A percentile compares a stretch with the other conserved stretches of the same genome.
These are phyloP conservation scores for Megalopta genalis DNA, from an alignment of 1,140 invertebrate species.

Conservation along the genomic window DNA sequence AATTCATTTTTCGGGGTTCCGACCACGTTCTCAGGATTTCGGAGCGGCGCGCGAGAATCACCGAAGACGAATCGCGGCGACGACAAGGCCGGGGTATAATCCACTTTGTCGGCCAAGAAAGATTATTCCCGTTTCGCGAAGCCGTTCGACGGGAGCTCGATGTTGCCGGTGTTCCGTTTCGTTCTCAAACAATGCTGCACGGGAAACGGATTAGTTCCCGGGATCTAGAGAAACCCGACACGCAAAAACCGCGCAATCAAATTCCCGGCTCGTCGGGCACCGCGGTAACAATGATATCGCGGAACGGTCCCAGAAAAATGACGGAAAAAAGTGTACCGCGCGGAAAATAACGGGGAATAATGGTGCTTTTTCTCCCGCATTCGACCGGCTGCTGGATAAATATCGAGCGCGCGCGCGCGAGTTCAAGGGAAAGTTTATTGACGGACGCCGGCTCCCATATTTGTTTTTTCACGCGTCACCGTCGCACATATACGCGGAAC, in stretches of 20 bases:
- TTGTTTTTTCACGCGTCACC: not conserved
- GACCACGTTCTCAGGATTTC: too few species aligned
- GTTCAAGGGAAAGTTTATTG: not conserved
- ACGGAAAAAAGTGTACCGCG: not conserved
- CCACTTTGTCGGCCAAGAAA: conserved; percentile 15
- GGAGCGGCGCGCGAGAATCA: not conserved
- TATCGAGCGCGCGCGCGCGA: conserved; percentile 2
- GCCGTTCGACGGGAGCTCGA: not conserved
- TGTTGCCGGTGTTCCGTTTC: not conserved
- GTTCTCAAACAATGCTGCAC: not conserved
- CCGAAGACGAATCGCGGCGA: conserved; percentile 15
- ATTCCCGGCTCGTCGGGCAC: not conserved
- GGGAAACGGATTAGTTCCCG: not conserved
- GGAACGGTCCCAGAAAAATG: not conserved
- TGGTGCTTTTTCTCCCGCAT: not conserved
- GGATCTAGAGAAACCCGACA: not conserved
- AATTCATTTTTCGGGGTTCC: too few species aligned
- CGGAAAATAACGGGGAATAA: not conserved
- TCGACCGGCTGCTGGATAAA: not conserved
- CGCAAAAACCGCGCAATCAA: conserved; percentile 13
- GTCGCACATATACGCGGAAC: not conserved
- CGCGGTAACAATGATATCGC: conserved; percentile 1
- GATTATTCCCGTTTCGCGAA: not conserved
- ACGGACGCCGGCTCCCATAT: not conserved
- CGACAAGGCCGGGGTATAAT: not conserved